phyloP scores from a whole-genome alignment of 2,888 invertebrate genomes.

The Parascotia fuliginaria region DNA sequence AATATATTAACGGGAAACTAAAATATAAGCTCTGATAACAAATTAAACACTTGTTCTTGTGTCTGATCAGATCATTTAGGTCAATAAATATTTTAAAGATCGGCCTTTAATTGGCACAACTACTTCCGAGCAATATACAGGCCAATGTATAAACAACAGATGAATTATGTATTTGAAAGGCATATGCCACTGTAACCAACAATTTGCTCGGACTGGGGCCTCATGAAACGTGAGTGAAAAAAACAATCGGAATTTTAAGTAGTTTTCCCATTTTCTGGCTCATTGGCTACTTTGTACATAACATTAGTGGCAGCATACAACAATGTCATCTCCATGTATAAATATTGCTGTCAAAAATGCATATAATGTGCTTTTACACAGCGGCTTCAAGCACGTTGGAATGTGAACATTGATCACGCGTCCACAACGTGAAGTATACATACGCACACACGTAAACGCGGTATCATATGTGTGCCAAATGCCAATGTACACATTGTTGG shows the following conservation, averaged over 20 bases:
- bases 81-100: constrained; percentile 7
- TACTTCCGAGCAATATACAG: constrained; percentile 1
- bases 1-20: constrained; percentile 2
- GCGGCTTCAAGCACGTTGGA: constrained; percentile 65
- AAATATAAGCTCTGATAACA: constrained; percentile 6
- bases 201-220: not conserved
- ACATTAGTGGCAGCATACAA: constrained; percentile 23
- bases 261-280: constrained; percentile 18
- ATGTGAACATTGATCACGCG: constrained; percentile 78
- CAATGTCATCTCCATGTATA: constrained; percentile 18
- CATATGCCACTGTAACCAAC: not conserved
- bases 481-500: constrained; percentile 57
- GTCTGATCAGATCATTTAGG: not conserved
- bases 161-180: not conserved
- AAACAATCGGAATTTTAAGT: constrained; percentile 11
- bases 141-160: not conserved
- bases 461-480: constrained; percentile 58
- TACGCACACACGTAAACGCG: constrained; percentile 47
- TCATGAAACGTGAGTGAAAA: not conserved
- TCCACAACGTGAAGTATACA: constrained; percentile 64
- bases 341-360: constrained; percentile 35
- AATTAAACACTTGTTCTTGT: constrained; percentile 1
- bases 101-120: constrained; percentile 1
- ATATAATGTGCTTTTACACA: constrained; percentile 42
- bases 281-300: constrained; percentile 11